Evolutionary conservation across 1,140 invertebrate species (phyloP).

Genomic region (Lethrus apterus): DNA sequence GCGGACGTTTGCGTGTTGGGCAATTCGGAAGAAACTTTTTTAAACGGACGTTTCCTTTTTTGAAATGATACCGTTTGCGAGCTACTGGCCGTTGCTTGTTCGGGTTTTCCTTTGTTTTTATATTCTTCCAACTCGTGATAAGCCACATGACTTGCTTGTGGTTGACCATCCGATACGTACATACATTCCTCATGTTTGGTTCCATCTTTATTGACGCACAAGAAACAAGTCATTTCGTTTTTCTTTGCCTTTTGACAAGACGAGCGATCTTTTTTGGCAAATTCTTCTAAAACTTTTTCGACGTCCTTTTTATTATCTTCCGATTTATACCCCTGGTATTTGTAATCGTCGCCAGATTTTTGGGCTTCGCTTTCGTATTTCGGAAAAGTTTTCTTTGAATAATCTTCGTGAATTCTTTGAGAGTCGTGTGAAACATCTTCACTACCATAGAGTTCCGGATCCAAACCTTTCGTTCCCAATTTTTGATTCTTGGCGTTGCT

Average conservation of each 20-base stretch:
- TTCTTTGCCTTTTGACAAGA: slow-evolving; percentile 61
- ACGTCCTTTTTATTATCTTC: slow-evolving; percentile 54
- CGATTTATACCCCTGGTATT: slow-evolving; percentile 20
- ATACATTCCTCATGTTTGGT: slow-evolving; percentile 67
- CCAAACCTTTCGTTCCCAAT: background rate
- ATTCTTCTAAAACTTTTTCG: slow-evolving; percentile 60
- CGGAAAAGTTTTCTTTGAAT: slow-evolving; percentile 18
- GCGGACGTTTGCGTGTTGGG: slow-evolving; percentile 11
- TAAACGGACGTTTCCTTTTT: slow-evolving; percentile 20
- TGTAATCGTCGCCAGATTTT: slow-evolving; percentile 14
- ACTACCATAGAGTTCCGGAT: background rate
- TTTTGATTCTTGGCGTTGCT: background rate
- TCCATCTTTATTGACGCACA: slow-evolving; percentile 57
- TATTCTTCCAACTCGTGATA: slow-evolving; percentile 45
- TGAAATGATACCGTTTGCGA: background rate
- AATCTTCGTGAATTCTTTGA: slow-evolving; percentile 11
- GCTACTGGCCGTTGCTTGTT: slow-evolving; percentile 15
- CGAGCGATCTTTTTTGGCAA: slow-evolving; percentile 59
- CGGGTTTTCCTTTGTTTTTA: slow-evolving; percentile 35
- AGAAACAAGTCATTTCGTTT: slow-evolving; percentile 66
- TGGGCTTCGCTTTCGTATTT: slow-evolving; percentile 14
- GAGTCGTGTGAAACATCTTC: too few species aligned
- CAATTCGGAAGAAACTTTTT: slow-evolving; percentile 24
- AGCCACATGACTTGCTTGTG: slow-evolving; percentile 49
- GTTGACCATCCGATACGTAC: slow-evolving; percentile 57